Evolutionary conservation across 2,888 invertebrate species (phyloP).

Genomic region (Tricholauxania praeusta): DNA sequence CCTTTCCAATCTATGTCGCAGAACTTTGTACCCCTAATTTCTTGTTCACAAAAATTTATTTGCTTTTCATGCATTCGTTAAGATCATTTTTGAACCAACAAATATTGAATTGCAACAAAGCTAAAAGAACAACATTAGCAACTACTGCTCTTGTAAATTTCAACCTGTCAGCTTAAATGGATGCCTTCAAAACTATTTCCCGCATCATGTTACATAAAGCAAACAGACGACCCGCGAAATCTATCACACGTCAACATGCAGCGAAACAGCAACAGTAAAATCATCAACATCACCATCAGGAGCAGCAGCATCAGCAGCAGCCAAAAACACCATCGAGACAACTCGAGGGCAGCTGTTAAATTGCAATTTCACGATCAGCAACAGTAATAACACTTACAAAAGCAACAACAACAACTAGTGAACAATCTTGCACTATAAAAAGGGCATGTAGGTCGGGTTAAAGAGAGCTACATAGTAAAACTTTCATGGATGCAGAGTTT

Average conservation of each 20-base stretch:
- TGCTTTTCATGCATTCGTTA: not conserved
- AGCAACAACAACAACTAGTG: conserved; percentile 4
- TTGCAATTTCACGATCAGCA: conserved; percentile 34
- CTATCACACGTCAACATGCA: conserved; percentile 30
- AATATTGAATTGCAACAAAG: too few species aligned
- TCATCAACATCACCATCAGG: conserved; percentile 11
- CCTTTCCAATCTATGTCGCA: too few species aligned
- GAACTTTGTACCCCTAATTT: too few species aligned
- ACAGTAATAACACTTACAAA: conserved; percentile 15
- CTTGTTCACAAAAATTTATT: not conserved
- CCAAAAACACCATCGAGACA: conserved; percentile 16
- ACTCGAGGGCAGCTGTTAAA: conserved; percentile 34
- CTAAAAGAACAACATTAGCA: too few species aligned
- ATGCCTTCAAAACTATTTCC: too few species aligned
- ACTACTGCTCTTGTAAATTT: too few species aligned
- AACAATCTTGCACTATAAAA: conserved; percentile 9
- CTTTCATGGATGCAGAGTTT: not conserved
- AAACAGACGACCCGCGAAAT: conserved; percentile 34
- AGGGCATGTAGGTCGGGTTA: not conserved
- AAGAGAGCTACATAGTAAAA: not conserved
- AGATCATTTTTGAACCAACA: too few species aligned
- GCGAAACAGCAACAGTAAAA: conserved; percentile 1
- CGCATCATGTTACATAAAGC: conserved; percentile 18
- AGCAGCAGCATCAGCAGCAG: not conserved
- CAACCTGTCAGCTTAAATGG: too few species aligned